Base-by-base conservation (phyloP, 1,140 invertebrate genomes). In the Sarcophaga peregrina region DNA sequence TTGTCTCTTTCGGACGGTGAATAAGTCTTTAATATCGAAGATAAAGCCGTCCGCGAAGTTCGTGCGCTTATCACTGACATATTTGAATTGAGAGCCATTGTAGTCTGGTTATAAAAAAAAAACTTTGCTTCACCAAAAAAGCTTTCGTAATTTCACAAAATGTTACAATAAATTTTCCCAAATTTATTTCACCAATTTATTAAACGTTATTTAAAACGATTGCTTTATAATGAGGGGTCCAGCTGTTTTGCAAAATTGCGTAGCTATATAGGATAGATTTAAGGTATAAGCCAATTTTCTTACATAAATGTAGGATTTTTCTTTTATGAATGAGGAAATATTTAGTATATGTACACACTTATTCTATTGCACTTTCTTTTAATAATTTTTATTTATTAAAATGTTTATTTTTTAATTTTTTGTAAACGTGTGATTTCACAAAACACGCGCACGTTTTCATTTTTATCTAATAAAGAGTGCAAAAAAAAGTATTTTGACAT, bases 11-110 rank as follows among this genome's bases (percentile, higher is more conserved):
- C 87, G 0, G 84, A 82, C 75, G 76, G 82, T 5, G 85, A 82
- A 81, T 86, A 89, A 0, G 85, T 11, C 68, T 90, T 90, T 54
- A 90, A 84, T 58, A 90, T 89, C 45, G 89, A 90, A 50, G 87
- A 84, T 25, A 85, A 68, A 46, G 84, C 84, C n/a, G 89, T 86
- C 82, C 86, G 88, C 37, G 84, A 85, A 8, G 89, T 86, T 84
- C 86, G 88, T 8, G 73, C 87, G 25, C 86, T 89, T 52, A 85
- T 87, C n/a, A 86, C 80, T 11, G 89, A 89, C 89, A 90, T 81
- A 13, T 75, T 37, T n/a, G 62, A 75, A 47, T 68, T 54, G 4
- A 83, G 13, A 46, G 52, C 80, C 52, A 74, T 73, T 20, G n/a
- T 37, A 15, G 72, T 25, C 17, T 37, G n/a, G 5, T 81, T 45